A percentile compares a stretch with the other conserved stretches of the same genome.
These are phyloP conservation scores for Pogoniulus pusillus DNA, from an alignment of 2,797 vertebrate genomes.

Conservation along the genomic window DNA sequence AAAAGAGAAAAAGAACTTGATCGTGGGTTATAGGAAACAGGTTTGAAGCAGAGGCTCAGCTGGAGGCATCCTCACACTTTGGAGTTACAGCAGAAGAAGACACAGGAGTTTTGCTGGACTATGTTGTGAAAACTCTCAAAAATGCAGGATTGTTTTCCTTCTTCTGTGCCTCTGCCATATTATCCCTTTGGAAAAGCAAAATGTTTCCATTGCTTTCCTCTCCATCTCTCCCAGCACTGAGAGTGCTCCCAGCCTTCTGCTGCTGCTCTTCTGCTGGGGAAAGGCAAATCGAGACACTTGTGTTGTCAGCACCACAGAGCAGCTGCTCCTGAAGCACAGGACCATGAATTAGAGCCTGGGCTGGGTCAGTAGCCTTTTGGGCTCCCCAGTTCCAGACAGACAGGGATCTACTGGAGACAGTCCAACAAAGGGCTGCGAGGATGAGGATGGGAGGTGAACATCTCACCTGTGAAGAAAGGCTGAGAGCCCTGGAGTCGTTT, in stretches of 20 bases:
- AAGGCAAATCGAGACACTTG: neutral
- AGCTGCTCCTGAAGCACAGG: neutral
- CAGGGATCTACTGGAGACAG: too few relatives aligned
- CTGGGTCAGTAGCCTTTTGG: neutral
- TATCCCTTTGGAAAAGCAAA: neutral
- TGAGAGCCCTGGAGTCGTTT: too few relatives aligned
- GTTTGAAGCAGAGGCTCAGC: neutral
- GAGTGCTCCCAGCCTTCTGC: neutral
- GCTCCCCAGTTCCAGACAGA: too few relatives aligned
- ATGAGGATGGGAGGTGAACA: too few relatives aligned
- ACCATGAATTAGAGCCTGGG: neutral
- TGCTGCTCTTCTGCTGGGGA: neutral
- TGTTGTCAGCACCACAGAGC: neutral
- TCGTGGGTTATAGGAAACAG: neutral
- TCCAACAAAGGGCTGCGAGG: too few relatives aligned
- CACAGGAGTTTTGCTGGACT: neutral
- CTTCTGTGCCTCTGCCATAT: neutral
- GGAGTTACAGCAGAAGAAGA: neutral
- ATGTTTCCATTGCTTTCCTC: neutral
- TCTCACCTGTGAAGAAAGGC: too few relatives aligned
- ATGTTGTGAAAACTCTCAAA: neutral
- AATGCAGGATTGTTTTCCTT: neutral
- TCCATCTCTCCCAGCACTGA: neutral
- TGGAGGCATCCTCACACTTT: neutral
- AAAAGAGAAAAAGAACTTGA: neutral